A percentile compares a stretch with the other conserved stretches of the same genome.
These are phyloP conservation scores for Lamprotornis superbus DNA, from an alignment of 2,113 vertebrate genomes.

Conservation along the genomic window DNA sequence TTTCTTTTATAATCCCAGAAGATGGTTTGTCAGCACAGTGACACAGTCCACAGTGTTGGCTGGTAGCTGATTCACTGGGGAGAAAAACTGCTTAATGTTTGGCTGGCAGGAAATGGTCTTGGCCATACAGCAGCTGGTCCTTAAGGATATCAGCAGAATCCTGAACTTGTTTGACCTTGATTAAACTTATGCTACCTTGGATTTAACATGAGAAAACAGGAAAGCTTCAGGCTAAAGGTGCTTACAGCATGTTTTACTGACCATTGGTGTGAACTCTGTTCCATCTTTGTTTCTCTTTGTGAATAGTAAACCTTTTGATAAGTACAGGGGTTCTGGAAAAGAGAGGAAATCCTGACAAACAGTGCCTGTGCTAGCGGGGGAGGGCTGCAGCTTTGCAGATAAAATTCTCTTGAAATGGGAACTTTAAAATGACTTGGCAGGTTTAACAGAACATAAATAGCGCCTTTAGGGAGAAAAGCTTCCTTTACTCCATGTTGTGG, in stretches of 20 bases:
- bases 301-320: background rate
- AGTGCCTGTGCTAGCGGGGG: background rate
- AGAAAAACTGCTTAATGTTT: background rate
- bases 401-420: background rate
- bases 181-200: background rate
- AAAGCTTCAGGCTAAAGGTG: background rate
- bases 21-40: background rate
- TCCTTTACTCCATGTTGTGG: background rate
- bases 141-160: background rate
- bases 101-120: background rate
- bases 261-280: background rate
- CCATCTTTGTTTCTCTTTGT: constrained; percentile 16
- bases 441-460: background rate
- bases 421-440: background rate
- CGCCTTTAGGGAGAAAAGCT: background rate
- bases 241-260: background rate
- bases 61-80: background rate
- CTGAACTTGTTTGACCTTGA: background rate
- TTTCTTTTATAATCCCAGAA: background rate
- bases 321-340: background rate
- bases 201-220: background rate
- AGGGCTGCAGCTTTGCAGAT: constrained; percentile 17
- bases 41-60: background rate
- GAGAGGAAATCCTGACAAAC: constrained; percentile 51
- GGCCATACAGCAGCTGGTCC: background rate